These are phyloP conservation scores for Ferrisia virgata DNA, from an alignment of 2,888 invertebrate species.

Conservation along the genomic window DNA sequence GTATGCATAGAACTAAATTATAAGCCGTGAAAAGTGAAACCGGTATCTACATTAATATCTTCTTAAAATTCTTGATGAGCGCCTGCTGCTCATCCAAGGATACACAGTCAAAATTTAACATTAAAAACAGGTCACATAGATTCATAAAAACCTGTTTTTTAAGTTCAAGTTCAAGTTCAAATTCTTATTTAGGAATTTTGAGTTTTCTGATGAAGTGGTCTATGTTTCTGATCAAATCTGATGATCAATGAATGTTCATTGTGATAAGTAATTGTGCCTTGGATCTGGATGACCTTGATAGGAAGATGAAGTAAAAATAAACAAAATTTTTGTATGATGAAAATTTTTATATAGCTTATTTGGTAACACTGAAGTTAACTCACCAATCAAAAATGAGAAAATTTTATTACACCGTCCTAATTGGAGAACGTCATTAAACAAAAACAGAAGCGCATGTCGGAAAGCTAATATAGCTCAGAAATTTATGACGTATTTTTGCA, in stretches of 20 bases:
- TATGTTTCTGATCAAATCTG: neutral
- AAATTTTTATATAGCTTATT: neutral
- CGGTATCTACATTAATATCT: neutral
- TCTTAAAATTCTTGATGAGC: neutral
- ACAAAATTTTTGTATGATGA: too few relatives aligned
- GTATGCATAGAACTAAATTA: neutral
- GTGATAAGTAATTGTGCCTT: too few relatives aligned
- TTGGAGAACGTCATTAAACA: neutral
- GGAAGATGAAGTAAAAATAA: too few relatives aligned
- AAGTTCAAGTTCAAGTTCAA: neutral
- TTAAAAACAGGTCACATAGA: neutral
- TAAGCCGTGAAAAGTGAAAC: constrained; percentile 9
- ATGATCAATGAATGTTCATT: too few relatives aligned
- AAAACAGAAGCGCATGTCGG: neutral
- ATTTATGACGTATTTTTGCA: neutral
- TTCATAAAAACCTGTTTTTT: neutral
- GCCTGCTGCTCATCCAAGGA: neutral
- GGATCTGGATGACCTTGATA: neutral
- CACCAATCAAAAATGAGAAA: neutral
- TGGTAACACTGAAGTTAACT: neutral
- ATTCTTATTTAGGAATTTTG: neutral
- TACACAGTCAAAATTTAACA: neutral
- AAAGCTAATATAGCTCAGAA: neutral
- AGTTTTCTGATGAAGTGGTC: neutral
- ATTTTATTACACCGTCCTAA: neutral